Evolutionary conservation across 2,888 invertebrate genomes (phyloP).

Genomic region (Clivina fossor): DNA sequence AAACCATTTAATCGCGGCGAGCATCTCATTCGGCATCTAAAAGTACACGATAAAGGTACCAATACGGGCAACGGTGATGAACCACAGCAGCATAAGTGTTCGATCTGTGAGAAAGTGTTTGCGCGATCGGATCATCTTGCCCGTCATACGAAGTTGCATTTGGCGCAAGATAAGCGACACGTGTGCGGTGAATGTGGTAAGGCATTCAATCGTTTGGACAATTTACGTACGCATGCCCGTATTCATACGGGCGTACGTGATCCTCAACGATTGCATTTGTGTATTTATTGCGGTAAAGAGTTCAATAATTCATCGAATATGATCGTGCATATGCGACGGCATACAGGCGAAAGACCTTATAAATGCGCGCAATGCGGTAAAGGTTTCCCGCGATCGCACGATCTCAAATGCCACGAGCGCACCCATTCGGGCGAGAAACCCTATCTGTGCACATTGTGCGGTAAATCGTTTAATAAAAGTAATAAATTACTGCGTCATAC

Average conservation of each 20-base stretch:
- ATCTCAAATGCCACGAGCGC: conserved; percentile 54
- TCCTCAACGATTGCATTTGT: conserved; percentile 51
- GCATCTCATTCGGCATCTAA: conserved; percentile 53
- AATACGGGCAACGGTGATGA: conserved; percentile 44
- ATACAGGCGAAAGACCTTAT: conserved; percentile 53
- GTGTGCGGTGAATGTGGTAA: conserved; percentile 66
- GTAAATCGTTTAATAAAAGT: conserved; percentile 54
- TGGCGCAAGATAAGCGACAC: conserved; percentile 53
- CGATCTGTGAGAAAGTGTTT: conserved; percentile 51
- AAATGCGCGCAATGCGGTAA: conserved; percentile 53
- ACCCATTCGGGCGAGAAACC: conserved; percentile 55
- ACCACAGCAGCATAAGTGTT: conserved; percentile 48
- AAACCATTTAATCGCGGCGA: conserved; percentile 53
- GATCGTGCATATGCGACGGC: conserved; percentile 55
- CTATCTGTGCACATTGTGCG: conserved; percentile 53
- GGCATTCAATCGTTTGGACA: conserved; percentile 60
- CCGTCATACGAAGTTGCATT: conserved; percentile 65
- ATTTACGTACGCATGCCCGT: conserved; percentile 52
- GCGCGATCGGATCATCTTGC: conserved; percentile 62
- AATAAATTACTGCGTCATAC: conserved; percentile 54
- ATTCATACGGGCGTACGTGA: conserved; percentile 52
- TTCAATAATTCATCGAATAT: conserved; percentile 55
- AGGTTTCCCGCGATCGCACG: conserved; percentile 54
- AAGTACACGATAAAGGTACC: conserved; percentile 47
- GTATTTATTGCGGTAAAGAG: conserved; percentile 54